Percentiles rank a stretch among this genome's conserved stretches.
Conservation (phyloP, 2,888 invertebrate genomes). For the Diachrysia chrysitis region DNA sequence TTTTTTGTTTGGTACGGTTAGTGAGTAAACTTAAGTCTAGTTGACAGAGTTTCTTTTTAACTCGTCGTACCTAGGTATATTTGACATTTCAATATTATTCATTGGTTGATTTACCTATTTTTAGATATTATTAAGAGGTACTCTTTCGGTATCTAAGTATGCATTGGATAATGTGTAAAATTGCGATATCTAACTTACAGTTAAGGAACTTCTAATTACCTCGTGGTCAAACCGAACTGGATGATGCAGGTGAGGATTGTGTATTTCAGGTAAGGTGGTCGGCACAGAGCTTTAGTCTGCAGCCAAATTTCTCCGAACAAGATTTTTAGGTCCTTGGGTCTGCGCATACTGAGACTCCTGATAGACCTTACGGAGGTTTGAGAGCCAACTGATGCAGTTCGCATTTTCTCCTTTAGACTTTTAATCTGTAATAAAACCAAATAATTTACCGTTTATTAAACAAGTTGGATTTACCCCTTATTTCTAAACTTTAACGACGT, state of each 20-base stretch:
- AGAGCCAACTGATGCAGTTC: constrained; percentile 90
- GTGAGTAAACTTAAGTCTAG: too few relatives aligned
- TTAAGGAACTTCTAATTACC: constrained; percentile 76
- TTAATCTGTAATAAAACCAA: constrained; percentile 88
- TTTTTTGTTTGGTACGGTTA: too few relatives aligned
- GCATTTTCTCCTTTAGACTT: constrained; percentile 91
- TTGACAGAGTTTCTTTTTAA: too few relatives aligned
- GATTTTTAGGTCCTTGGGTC: constrained; percentile 92
- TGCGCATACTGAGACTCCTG: constrained; percentile 91
- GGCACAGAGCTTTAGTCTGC: constrained; percentile 93
- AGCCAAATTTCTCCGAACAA: constrained; percentile 92
- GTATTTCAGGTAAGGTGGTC: constrained; percentile 92
- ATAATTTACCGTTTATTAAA: not conserved
- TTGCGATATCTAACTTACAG: too few relatives aligned
- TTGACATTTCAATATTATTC: too few relatives aligned
- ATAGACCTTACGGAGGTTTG: constrained; percentile 91
- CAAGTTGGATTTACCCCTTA: too few relatives aligned
- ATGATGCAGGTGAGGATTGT: constrained; percentile 94
- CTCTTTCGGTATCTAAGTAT: too few relatives aligned
- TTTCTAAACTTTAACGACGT: too few relatives aligned
- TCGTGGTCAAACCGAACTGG: constrained; percentile 94
- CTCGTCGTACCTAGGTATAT: too few relatives aligned
- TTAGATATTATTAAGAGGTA: too few relatives aligned
- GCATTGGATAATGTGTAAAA: too few relatives aligned
- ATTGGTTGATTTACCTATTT: too few relatives aligned